Evolutionary conservation across 2,888 invertebrate species (phyloP).

Genomic region (Chrysolina oricalcia): DNA sequence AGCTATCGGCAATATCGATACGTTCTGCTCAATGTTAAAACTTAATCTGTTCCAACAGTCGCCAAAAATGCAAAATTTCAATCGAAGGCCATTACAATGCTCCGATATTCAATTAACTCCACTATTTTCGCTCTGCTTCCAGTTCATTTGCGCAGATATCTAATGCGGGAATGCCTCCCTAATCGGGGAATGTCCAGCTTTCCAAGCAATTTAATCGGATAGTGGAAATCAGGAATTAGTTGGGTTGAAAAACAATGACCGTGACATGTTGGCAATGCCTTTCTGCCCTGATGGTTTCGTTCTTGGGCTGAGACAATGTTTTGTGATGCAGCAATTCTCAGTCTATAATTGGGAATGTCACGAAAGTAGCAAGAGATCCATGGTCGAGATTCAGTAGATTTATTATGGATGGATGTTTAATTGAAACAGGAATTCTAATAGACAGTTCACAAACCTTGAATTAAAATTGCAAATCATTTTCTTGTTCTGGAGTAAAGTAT

Average conservation of each 20-base stretch:
- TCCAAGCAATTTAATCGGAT: constrained; percentile 23
- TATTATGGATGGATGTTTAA: no score
- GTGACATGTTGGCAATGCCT: constrained; percentile 14
- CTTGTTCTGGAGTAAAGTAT: no score
- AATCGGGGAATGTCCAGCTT: constrained; percentile 11
- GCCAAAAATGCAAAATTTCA: background rate
- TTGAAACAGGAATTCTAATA: no score
- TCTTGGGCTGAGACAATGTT: background rate
- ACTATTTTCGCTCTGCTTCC: constrained; percentile 7
- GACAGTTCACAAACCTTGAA: no score
- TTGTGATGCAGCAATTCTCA: background rate
- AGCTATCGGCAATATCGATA: background rate
- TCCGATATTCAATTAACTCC: background rate
- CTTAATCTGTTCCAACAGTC: background rate
- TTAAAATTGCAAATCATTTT: no score
- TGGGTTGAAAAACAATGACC: constrained; percentile 17
- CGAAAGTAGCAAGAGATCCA: background rate
- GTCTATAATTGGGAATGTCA: background rate
- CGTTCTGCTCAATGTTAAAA: background rate
- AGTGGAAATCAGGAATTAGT: constrained; percentile 9
- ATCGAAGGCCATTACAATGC: background rate
- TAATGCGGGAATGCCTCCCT: background rate
- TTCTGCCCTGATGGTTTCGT: background rate
- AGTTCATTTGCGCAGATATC: constrained; percentile 3
- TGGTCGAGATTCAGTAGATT: no score